phyloP scores from a whole-genome alignment of 2,113 vertebrate species.

The Furnarius figulus region DNA sequence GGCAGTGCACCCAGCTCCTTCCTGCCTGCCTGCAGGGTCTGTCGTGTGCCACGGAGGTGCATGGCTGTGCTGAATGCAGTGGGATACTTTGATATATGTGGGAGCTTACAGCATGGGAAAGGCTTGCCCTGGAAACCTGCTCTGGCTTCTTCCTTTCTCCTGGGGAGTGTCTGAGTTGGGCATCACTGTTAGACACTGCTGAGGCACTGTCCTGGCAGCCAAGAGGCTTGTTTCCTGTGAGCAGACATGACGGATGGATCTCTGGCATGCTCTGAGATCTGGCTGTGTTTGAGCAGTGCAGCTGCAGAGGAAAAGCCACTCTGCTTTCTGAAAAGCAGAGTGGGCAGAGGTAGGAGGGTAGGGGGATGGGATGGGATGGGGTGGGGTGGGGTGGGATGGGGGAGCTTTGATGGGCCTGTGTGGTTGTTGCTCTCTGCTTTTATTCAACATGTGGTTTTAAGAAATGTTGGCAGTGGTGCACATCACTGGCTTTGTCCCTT shows the following conservation, averaged over 20 bases:
- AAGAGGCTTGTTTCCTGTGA: not conserved
- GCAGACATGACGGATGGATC: rapidly evolving
- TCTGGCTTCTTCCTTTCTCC: not conserved
- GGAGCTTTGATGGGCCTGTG: rapidly evolving
- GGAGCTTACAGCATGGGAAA: not conserved
- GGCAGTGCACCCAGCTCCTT: rapidly evolving
- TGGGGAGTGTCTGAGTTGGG: not conserved
- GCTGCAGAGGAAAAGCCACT: not conserved
- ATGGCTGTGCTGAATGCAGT: not conserved
- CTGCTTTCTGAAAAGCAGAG: not conserved
- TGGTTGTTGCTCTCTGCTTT: not conserved
- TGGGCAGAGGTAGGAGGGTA: not conserved
- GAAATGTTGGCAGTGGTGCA: too few species aligned
- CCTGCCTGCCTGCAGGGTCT: not conserved
- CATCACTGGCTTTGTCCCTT: not conserved
- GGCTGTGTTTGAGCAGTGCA: rapidly evolving
- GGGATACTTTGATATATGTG: not conserved
- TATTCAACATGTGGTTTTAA: not conserved
- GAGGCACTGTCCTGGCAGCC: not conserved
- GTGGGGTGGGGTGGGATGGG: rapidly evolving
- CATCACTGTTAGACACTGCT: not conserved
- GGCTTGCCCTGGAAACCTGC: not conserved
- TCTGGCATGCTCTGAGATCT: not conserved
- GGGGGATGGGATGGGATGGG: rapidly evolving
- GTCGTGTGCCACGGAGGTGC: rapidly evolving